Percentiles rank a stretch among this genome's conserved stretches.
phyloP scores from a whole-genome alignment of 2,888 invertebrate genomes.

The Polydesmus complanatus region DNA sequence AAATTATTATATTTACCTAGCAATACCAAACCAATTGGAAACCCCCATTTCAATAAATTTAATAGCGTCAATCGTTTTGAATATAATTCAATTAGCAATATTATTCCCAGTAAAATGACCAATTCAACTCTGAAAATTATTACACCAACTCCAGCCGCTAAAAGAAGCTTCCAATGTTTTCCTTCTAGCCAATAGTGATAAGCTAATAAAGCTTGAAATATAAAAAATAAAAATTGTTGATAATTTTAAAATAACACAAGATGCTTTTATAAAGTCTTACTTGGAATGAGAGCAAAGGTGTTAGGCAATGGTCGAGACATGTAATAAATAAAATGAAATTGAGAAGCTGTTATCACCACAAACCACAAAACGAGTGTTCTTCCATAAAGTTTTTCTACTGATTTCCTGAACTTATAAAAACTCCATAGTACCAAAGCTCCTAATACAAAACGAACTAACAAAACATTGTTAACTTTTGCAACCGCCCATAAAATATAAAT shows the following conservation, averaged over 20 bases:
- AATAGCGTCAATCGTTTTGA: slow-evolving; percentile 50
- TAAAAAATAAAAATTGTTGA: too few relatives aligned
- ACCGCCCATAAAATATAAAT: slow-evolving; percentile 18
- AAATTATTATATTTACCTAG: slow-evolving; percentile 41
- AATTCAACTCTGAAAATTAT: slow-evolving; percentile 84
- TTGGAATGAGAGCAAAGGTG: slow-evolving; percentile 78
- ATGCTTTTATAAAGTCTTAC: too few relatives aligned
- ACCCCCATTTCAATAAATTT: slow-evolving; percentile 28
- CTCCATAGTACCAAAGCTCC: slow-evolving; percentile 59
- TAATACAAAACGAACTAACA: slow-evolving; percentile 67
- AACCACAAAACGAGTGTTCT: slow-evolving; percentile 64
- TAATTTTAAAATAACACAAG: too few relatives aligned
- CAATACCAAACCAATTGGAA: slow-evolving; percentile 29
- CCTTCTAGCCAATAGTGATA: slow-evolving; percentile 70
- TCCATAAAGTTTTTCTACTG: slow-evolving; percentile 65
- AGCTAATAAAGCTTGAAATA: slow-evolving; percentile 60
- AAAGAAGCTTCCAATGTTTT: slow-evolving; percentile 57
- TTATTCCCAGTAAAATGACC: slow-evolving; percentile 66
- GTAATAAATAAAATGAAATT: slow-evolving; percentile 98
- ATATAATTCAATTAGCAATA: slow-evolving; percentile 65
- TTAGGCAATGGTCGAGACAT: slow-evolving; percentile 88
- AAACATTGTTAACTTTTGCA: slow-evolving; percentile 17
- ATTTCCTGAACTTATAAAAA: slow-evolving; percentile 56
- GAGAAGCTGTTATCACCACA: slow-evolving; percentile 67
- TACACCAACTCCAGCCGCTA: slow-evolving; percentile 71